Evolutionary conservation across 2,113 vertebrate genomes (phyloP), one percentile per base, ranked within the genome.

Genomic region (Sapajus apella): DNA sequence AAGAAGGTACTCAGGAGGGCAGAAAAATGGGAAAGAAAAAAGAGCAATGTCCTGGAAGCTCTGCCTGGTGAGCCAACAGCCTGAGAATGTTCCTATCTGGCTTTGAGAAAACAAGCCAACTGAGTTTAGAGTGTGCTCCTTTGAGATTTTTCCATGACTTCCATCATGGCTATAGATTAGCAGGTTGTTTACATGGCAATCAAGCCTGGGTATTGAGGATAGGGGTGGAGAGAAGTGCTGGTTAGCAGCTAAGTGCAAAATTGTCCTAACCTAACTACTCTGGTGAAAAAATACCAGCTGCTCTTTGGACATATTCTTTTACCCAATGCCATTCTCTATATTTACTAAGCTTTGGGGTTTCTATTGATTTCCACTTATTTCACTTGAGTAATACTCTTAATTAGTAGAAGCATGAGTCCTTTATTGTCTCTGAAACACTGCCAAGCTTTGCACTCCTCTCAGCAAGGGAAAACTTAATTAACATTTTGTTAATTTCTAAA

Each of bases 391-490:
- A 96, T 84, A 82, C 27, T 84, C 52, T 86, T 95, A 87, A 79
- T 96, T 90, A 90, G 58, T 84, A 58, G 32, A 93, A 90, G 81
- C 70, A 77, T 1, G 3, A 73, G 66, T 84, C 91, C 75, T 96
- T 92, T 90, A 58, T 86, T 72, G 47, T 86, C 87, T 52, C 72
- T 77, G 70, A 94, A 96, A 95, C 86, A 81, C n/a, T 96, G 96
- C 72, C 94, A 96, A 90, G 3, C 30, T 96, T 66, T 89, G 50
- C 45, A 68, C 66, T 95, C 76, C 90, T 82, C 45, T 92, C 83
- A 85, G 77, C 66, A 90, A 94, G 21, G 17, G 27, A 52, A 96
- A 97, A 94, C 50, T 93, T 92, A 95, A 96, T 96, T 92, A 97
- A 90, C 45, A 61, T 87, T 89, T 95, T 97, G 56, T 73, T 90